Conservation (phyloP, 2,888 invertebrate genomes). For the Tuta absoluta region DNA sequence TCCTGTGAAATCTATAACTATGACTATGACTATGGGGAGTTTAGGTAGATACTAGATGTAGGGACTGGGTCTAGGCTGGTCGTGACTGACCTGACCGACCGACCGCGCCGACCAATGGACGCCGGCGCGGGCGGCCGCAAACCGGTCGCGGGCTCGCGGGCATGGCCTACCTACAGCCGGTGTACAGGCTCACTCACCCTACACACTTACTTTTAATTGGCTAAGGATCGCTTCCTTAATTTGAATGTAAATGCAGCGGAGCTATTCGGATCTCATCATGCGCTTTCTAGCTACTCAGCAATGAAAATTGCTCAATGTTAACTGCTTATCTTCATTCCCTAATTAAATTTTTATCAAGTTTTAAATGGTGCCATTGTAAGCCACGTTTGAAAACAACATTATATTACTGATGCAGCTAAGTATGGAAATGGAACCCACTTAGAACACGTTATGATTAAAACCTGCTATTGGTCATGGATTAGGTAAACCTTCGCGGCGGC, state of each 20-base stretch:
- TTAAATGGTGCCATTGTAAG: not conserved
- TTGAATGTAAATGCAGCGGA: not conserved
- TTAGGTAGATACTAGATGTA: not conserved
- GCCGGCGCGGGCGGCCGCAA: not conserved
- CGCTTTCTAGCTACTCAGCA: not conserved
- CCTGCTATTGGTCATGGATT: constrained; percentile 41
- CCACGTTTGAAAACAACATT: not conserved
- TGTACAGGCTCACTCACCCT: not conserved
- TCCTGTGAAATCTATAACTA: not conserved
- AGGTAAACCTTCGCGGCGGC: not conserved
- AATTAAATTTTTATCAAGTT: not conserved
- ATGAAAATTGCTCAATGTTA: too few species aligned
- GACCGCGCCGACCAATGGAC: not conserved
- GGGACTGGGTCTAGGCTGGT: not conserved
- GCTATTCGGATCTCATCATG: not conserved
- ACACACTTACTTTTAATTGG: not conserved
- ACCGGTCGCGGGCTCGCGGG: not conserved
- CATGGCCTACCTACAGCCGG: too few species aligned
- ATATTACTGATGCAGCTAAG: not conserved
- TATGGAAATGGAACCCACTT: not conserved
- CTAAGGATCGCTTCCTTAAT: not conserved
- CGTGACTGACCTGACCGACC: constrained; percentile 7
- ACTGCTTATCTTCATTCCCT: not conserved
- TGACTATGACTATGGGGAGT: not conserved
- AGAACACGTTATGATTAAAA: constrained; percentile 3